phyloP scores from a whole-genome alignment of 2,113 vertebrate species.

The Phainopepla nitens region DNA sequence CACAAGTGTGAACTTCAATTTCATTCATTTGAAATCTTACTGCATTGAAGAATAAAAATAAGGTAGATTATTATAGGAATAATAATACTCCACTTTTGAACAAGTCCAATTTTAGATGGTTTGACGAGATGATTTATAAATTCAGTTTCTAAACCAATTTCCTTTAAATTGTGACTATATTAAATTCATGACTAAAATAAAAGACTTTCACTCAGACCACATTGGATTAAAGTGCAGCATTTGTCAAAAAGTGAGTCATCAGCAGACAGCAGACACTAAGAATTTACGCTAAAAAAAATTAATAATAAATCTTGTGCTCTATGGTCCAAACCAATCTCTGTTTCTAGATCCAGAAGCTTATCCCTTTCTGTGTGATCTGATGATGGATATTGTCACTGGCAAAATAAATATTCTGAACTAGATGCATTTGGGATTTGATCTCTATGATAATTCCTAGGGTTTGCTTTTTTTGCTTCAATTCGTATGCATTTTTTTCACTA shows the following conservation, averaged over 20 bases:
- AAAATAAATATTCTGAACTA: background rate
- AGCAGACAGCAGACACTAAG: background rate
- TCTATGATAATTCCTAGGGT: background rate
- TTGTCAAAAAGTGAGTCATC: constrained; percentile 4
- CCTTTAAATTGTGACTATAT: background rate
- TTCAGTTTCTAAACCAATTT: background rate
- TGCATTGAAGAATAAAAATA: background rate
- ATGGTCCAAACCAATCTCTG: background rate
- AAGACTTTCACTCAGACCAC: background rate
- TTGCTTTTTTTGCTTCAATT: background rate
- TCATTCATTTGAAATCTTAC: background rate
- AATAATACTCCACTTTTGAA: background rate
- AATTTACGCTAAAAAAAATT: background rate
- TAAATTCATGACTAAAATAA: background rate
- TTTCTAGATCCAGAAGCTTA: background rate
- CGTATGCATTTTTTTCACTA: background rate
- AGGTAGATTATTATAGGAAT: background rate
- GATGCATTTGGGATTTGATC: background rate
- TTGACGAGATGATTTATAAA: background rate
- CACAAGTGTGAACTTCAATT: background rate
- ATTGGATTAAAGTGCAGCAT: background rate
- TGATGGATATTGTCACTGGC: background rate
- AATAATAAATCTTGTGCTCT: background rate
- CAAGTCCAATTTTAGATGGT: background rate
- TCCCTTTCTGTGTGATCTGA: background rate